Percentiles rank a stretch among this genome's conserved stretches.
Conservation (phyloP, 2,113 vertebrate genomes). For the Pluvianellus socialis region DNA sequence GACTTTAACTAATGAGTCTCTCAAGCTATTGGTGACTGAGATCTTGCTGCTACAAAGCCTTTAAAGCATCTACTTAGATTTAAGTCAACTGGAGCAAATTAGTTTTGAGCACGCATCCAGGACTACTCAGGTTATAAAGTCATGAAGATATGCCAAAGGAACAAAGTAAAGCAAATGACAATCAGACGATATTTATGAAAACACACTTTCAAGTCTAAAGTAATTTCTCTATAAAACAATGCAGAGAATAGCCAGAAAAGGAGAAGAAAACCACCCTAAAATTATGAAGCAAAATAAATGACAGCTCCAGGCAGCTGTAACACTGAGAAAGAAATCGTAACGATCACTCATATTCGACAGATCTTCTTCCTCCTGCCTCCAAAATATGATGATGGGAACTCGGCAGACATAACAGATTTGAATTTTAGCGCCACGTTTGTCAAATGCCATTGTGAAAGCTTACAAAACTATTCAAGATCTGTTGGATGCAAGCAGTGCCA, state of each 20-base stretch:
- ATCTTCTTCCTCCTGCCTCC: not conserved
- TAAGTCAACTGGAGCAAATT: not conserved
- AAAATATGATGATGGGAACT: not conserved
- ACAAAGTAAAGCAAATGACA: slow-evolving; percentile 23
- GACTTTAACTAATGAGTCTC: slow-evolving; percentile 30
- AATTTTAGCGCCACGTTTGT: not conserved
- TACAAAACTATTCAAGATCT: not conserved
- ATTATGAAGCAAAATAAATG: not conserved
- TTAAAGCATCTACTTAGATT: not conserved
- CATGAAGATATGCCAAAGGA: not conserved
- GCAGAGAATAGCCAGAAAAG: not conserved
- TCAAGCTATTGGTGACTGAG: not conserved
- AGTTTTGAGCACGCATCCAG: not conserved
- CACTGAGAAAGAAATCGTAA: not conserved
- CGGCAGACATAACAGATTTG: not conserved
- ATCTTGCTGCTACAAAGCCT: slow-evolving; percentile 1
- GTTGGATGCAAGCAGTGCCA: not conserved
- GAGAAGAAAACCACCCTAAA: not conserved
- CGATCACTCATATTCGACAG: not conserved
- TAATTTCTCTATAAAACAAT: not conserved
- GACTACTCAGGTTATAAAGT: not conserved
- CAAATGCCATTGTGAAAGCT: not conserved
- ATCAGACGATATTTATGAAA: slow-evolving; percentile 25
- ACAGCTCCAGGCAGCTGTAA: not conserved
- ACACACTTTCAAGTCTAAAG: not conserved